Percentiles rank a stretch among this genome's conserved stretches.
Evolutionary conservation across 2,888 invertebrate genomes (phyloP).

Genomic region (Andricus curvator): DNA sequence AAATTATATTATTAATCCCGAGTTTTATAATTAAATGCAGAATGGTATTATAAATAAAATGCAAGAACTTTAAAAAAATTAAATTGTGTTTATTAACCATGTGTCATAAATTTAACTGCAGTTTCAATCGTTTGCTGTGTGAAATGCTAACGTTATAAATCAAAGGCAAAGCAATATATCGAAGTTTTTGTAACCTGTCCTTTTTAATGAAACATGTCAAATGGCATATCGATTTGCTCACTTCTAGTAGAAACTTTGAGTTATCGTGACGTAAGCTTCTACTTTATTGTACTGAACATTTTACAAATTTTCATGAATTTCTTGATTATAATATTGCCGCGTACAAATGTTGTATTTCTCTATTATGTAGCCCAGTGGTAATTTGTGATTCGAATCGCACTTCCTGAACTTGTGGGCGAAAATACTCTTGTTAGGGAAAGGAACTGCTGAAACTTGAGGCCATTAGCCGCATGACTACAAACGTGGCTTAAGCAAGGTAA

Average conservation of each 20-base stretch:
- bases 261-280: constrained; percentile 10
- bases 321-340: background rate
- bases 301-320: background rate
- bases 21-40: background rate
- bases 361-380: background rate
- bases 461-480: constrained; percentile 27
- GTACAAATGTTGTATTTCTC: no score
- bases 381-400: constrained; percentile 4
- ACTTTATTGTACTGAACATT: background rate
- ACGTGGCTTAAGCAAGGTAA: constrained; percentile 33
- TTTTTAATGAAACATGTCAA: constrained; percentile 34
- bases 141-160: constrained; percentile 34
- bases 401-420: constrained; percentile 35
- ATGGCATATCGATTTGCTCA: constrained; percentile 20
- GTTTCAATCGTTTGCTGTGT: background rate
- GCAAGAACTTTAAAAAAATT: no score
- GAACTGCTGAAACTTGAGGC: constrained; percentile 39
- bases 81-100: background rate
- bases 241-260: constrained; percentile 15
- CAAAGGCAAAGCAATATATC: constrained; percentile 20
- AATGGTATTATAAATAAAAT: background rate
- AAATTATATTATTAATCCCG: background rate
- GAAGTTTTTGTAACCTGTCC: constrained; percentile 6
- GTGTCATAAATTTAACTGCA: background rate
- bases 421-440: constrained; percentile 28